phyloP scores from a whole-genome alignment of 2,113 vertebrate species.

The Suncus etruscus region DNA sequence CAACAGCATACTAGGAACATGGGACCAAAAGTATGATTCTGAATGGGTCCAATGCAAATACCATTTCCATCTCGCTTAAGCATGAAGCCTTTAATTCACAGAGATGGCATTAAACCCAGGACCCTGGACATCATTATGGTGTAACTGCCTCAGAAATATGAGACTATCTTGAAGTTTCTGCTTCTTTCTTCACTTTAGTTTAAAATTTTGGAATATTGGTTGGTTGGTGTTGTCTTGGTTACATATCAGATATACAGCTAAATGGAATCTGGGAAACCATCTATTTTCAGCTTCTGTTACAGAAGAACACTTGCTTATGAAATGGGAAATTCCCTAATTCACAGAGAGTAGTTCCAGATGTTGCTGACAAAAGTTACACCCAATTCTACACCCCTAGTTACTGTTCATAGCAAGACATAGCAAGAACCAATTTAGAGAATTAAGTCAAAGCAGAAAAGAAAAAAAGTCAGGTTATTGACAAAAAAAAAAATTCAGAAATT shows the following conservation, averaged over 20 bases:
- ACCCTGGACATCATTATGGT: no score
- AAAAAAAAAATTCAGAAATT: slow-evolving; percentile 43
- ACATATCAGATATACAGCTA: slow-evolving; percentile 22
- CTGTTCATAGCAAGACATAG: not conserved
- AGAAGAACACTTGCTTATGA: not conserved
- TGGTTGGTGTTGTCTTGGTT: not conserved
- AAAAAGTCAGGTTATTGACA: slow-evolving; percentile 23
- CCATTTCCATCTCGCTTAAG: no score
- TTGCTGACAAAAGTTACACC: not conserved
- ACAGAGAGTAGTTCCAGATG: slow-evolving; percentile 66
- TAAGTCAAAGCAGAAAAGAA: slow-evolving; percentile 11
- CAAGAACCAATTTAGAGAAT: not conserved
- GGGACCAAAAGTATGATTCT: not conserved
- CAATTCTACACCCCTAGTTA: not conserved
- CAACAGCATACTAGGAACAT: not conserved
- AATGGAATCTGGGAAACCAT: slow-evolving; percentile 56
- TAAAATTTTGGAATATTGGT: slow-evolving; percentile 28
- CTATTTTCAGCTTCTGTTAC: slow-evolving; percentile 17
- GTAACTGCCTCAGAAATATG: not conserved
- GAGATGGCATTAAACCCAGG: not conserved
- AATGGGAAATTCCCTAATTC: slow-evolving; percentile 39
- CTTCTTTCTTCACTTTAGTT: not conserved
- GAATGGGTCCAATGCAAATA: not conserved
- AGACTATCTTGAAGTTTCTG: not conserved
- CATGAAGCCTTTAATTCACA: accelerated